Evolutionary conservation across 2,113 vertebrate genomes (phyloP).

Genomic region (Potamarius usumacintae): DNA sequence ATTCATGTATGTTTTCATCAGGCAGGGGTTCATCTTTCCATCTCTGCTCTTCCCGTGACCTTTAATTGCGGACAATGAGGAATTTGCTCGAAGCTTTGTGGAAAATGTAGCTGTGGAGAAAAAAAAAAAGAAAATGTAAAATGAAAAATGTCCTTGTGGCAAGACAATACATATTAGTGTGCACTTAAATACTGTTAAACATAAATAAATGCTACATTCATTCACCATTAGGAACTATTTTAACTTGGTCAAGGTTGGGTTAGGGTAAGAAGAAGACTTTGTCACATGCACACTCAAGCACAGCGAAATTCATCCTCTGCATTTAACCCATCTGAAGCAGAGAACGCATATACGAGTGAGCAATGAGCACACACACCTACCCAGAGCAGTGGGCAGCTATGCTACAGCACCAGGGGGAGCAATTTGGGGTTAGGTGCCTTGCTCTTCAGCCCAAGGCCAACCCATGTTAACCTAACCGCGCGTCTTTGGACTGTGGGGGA

Average conservation of each 20-base stretch:
- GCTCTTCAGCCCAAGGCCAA: no score
- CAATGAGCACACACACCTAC: no score
- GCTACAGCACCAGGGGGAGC: no score
- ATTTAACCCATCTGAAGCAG: no score
- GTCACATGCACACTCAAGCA: no score
- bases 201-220: not conserved
- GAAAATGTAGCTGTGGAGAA: constrained; percentile 74
- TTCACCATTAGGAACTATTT: not conserved
- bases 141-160: not conserved
- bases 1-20: constrained; percentile 75
- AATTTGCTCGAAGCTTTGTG: constrained; percentile 73
- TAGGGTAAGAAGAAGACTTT: no score
- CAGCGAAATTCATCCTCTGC: no score
- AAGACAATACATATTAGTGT: not conserved
- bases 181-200: not conserved
- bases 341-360: no score
- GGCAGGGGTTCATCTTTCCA: constrained; percentile 80
- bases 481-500: no score
- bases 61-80: constrained; percentile 52
- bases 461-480: no score
- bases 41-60: constrained; percentile 74
- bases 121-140: constrained; percentile 18
- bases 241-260: not conserved
- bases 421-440: no score
- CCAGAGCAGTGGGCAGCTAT: no score